These are phyloP conservation scores for Candidula unifasciata DNA, from an alignment of 2,888 invertebrate species.

Conservation along the genomic window DNA sequence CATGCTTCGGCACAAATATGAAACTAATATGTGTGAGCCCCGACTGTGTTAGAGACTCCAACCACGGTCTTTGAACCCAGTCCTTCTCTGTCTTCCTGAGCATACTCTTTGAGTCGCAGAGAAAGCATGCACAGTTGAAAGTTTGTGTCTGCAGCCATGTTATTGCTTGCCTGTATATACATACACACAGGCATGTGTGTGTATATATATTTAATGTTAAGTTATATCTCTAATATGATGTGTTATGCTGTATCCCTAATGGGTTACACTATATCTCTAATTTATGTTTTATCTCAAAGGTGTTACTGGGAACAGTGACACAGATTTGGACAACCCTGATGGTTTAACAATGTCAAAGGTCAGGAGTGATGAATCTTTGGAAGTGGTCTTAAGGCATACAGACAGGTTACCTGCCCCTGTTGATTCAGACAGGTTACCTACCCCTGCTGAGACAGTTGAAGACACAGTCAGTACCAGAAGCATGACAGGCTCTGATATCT, in stretches of 20 bases:
- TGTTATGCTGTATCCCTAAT: not conserved
- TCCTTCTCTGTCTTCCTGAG: too few relatives aligned
- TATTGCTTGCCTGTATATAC: too few relatives aligned
- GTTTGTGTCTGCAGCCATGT: too few relatives aligned
- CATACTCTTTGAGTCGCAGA: too few relatives aligned
- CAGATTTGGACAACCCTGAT: constrained; percentile 56
- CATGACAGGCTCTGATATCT: constrained; percentile 56
- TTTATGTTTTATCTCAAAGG: not conserved
- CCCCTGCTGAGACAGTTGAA: not conserved
- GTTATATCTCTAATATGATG: not conserved
- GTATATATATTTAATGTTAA: not conserved
- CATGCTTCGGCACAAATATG: too few relatives aligned
- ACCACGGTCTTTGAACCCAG: too few relatives aligned
- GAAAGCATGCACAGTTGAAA: too few relatives aligned
- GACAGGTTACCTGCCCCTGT: constrained; percentile 18
- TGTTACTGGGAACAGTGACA: not conserved
- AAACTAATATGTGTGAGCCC: too few relatives aligned
- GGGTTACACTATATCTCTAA: not conserved
- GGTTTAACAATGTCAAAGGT: constrained; percentile 61
- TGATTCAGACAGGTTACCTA: constrained; percentile 36
- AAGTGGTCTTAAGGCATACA: constrained; percentile 48
- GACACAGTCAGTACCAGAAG: constrained; percentile 38
- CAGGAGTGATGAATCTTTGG: constrained; percentile 64
- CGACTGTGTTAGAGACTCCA: too few relatives aligned
- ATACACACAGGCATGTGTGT: too few relatives aligned